Percentiles rank a stretch among this genome's conserved stretches.
These are phyloP conservation scores for Nomia melanderi DNA, from an alignment of 1,140 invertebrate genomes.

Conservation along the genomic window DNA sequence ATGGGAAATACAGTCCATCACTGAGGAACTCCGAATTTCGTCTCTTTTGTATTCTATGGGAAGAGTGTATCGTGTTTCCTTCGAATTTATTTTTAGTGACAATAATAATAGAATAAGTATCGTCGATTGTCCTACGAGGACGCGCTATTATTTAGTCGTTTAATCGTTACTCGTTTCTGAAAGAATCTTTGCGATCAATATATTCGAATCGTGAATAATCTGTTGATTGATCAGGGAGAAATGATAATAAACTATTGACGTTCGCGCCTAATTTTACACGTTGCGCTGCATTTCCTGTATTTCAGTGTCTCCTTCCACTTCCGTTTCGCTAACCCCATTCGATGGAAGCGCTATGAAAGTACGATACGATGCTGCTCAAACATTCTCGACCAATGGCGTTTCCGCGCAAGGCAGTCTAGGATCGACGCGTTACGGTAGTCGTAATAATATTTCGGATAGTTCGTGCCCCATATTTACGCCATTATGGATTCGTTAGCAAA, in stretches of 20 bases:
- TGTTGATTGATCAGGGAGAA: not conserved
- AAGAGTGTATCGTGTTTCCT: not conserved
- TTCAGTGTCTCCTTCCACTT: conserved; percentile 6
- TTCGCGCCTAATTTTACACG: conserved; percentile 29
- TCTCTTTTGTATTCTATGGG: not conserved
- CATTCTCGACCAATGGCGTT: conserved; percentile 41
- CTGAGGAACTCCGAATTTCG: not conserved
- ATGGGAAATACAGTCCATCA: too few relatives aligned
- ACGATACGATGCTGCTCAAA: conserved; percentile 4
- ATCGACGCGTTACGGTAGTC: conserved; percentile 42
- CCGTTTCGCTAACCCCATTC: conserved; percentile 31
- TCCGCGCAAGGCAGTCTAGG: conserved; percentile 32
- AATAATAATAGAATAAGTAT: not conserved
- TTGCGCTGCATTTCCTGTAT: conserved; percentile 32
- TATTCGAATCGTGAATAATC: not conserved
- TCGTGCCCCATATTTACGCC: conserved; percentile 56
- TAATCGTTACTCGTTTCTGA: not conserved
- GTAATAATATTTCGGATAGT: conserved; percentile 40
- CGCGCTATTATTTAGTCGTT: not conserved
- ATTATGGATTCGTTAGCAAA: conserved; percentile 80
- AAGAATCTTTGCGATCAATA: not conserved
- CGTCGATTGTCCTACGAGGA: not conserved
- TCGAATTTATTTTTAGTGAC: not conserved
- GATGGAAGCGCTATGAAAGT: conserved; percentile 21
- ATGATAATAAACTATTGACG: not conserved